Conservation (phyloP, 2,888 invertebrate species). For the Drosophila subsilvestris region DNA sequence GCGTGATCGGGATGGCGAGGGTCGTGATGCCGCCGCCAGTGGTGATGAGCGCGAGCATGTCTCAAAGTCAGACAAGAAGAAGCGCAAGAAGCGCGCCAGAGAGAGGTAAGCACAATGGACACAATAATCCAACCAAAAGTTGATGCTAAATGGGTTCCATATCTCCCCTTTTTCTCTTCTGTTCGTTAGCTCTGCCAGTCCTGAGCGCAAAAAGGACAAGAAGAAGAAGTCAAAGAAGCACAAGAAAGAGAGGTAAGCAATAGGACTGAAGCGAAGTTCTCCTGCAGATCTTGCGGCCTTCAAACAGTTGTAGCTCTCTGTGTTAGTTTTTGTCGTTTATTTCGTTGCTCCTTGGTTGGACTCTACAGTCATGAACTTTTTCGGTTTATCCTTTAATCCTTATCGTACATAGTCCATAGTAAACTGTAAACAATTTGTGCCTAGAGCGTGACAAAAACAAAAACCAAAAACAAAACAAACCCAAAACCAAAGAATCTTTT, state of each 20-base stretch:
- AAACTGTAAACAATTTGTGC: conserved; percentile 25
- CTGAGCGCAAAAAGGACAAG: conserved; percentile 90
- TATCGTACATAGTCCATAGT: conserved; percentile 33
- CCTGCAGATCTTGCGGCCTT: conserved; percentile 6
- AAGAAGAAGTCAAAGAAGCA: conserved; percentile 92
- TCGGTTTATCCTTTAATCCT: conserved; percentile 29
- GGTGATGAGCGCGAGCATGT: conserved; percentile 79
- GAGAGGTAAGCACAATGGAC: conserved; percentile 62
- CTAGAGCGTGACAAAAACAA: conserved; percentile 37
- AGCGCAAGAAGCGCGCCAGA: conserved; percentile 90
- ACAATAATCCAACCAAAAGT: not conserved
- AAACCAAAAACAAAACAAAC: conserved; percentile 50
- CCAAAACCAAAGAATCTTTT: conserved; percentile 65
- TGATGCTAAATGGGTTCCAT: not conserved
- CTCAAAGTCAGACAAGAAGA: conserved; percentile 85
- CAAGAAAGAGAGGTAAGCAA: conserved; percentile 89
- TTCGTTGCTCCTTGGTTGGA: conserved; percentile 35
- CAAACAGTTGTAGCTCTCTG: conserved; percentile 48
- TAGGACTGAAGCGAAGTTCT: not conserved
- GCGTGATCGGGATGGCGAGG: conserved; percentile 75
- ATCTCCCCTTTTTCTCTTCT: not conserved
- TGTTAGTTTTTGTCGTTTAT: conserved; percentile 48
- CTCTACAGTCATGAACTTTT: conserved; percentile 32
- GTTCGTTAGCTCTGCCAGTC: conserved; percentile 87
- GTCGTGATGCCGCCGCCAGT: conserved; percentile 83